Percentiles rank a stretch among this genome's conserved stretches.
phyloP scores from a whole-genome alignment of 1,140 invertebrate genomes.

The Trinorchestia longiramus region DNA sequence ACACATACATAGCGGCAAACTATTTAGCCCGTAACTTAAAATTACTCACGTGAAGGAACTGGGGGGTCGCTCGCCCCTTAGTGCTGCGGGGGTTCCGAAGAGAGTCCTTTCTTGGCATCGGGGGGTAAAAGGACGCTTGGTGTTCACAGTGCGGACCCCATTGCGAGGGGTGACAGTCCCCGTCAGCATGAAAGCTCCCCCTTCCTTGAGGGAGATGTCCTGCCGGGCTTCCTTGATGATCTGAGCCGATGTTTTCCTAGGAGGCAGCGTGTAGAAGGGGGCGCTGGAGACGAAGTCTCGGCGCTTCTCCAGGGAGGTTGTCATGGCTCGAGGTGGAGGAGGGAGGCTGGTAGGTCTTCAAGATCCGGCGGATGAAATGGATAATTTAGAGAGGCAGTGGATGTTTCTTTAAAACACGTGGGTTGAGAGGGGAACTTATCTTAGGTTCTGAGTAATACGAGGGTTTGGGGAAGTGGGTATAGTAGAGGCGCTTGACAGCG shows the following conservation, averaged over 20 bases:
- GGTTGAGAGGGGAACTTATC: no score
- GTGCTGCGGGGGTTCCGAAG: conserved; percentile 74
- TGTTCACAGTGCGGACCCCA: conserved; percentile 74
- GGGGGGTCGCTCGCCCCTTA: conserved; percentile 77
- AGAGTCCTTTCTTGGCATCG: conserved; percentile 80
- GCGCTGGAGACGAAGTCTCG: neutral
- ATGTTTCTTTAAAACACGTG: neutral
- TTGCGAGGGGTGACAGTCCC: conserved; percentile 67
- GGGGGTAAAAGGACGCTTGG: conserved; percentile 84
- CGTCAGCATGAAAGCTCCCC: conserved; percentile 63
- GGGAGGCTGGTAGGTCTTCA: neutral
- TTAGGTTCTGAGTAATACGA: neutral
- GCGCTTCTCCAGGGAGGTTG: conserved; percentile 4
- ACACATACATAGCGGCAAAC: no score
- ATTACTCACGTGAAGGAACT: conserved; percentile 80
- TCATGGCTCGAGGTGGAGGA: neutral
- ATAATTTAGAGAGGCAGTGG: neutral
- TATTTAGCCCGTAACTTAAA: neutral
- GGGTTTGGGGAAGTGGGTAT: neutral
- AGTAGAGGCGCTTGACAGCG: neutral
- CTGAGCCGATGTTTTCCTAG: conserved; percentile 79
- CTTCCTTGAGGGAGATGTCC: conserved; percentile 70
- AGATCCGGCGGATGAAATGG: no score
- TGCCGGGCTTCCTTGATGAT: conserved; percentile 83
- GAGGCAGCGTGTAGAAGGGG: conserved; percentile 72